Evolutionary conservation across 2,797 vertebrate genomes (phyloP).

Genomic region (Clarias pachynema): DNA sequence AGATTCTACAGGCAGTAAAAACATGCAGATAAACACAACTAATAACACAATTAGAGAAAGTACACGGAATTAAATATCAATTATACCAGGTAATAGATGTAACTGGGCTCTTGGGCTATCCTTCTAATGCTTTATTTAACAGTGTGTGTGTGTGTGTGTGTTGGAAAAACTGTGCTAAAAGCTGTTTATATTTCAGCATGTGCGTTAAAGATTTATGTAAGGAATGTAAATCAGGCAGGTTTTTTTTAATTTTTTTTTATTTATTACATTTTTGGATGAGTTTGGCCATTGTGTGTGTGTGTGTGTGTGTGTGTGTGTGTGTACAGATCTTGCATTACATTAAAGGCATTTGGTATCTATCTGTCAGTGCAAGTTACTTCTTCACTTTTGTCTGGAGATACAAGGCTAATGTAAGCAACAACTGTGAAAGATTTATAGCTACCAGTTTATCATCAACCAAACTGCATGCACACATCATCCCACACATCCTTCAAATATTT

Average conservation of each 20-base stretch:
- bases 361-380: not conserved
- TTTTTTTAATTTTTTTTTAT: too few relatives aligned
- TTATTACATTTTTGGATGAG: not conserved
- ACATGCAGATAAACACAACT: not conserved
- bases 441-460: not conserved
- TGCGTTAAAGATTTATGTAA: slow-evolving; percentile 46
- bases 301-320: not conserved
- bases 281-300: not conserved
- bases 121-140: not conserved
- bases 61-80: not conserved
- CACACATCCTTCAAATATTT: not conserved
- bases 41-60: not conserved
- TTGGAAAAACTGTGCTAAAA: slow-evolving; percentile 44
- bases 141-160: slow-evolving; percentile 29
- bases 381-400: not conserved
- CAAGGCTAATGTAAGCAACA: not conserved
- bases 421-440: not conserved
- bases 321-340: not conserved
- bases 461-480: not conserved
- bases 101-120: not conserved
- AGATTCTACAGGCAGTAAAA: not conserved
- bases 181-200: slow-evolving; percentile 39
- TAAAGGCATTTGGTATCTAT: not conserved
- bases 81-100: not conserved
- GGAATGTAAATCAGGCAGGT: slow-evolving; percentile 12